These are phyloP conservation scores for Patella ulyssiponensis DNA, from an alignment of 2,888 invertebrate species.

Conservation along the genomic window DNA sequence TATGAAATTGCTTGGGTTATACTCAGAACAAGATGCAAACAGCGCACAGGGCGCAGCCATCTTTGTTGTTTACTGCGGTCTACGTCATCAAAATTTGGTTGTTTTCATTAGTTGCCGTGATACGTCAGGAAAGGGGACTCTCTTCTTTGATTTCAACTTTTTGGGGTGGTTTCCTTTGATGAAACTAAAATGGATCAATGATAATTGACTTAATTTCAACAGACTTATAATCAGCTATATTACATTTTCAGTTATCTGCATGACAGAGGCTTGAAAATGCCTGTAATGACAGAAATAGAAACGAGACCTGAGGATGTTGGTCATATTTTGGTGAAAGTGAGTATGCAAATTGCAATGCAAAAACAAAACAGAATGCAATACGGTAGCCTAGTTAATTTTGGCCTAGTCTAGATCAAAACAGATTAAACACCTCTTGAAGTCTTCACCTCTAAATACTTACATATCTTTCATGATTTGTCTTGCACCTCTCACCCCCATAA, in stretches of 20 bases:
- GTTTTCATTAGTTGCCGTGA: conserved; percentile 54
- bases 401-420: too few species aligned
- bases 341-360: conserved; percentile 7
- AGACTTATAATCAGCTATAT: background rate
- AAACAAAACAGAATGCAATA: too few species aligned
- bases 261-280: conserved; percentile 19
- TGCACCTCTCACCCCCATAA: too few species aligned
- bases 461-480: too few species aligned
- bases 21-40: conserved; percentile 52
- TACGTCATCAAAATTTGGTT: conserved; percentile 54
- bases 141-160: too few species aligned
- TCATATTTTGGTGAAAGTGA: conserved; percentile 68
- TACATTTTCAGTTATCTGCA: background rate
- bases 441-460: too few species aligned
- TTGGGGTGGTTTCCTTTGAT: too few species aligned
- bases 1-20: conserved; percentile 45
- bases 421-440: too few species aligned
- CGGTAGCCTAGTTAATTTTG: too few species aligned
- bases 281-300: conserved; percentile 60
- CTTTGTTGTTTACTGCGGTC: conserved; percentile 37
- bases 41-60: conserved; percentile 60
- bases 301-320: conserved; percentile 66
- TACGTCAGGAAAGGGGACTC: conserved; percentile 28
- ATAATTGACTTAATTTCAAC: background rate
- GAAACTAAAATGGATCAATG: too few species aligned